These are phyloP conservation scores for Lagopus leucura DNA, from an alignment of 2,113 vertebrate species.

Conservation along the genomic window DNA sequence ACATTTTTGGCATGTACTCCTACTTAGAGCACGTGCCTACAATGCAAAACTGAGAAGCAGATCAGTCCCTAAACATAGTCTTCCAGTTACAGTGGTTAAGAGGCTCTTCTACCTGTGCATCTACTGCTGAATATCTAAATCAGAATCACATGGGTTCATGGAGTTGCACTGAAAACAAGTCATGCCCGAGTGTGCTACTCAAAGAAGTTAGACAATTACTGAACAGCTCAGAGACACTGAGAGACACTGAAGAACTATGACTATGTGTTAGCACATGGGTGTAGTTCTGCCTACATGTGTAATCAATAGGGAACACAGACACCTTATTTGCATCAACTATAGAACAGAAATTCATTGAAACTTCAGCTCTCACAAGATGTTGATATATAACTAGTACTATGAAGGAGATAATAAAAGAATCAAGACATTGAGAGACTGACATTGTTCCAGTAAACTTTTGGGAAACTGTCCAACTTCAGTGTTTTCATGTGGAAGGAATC, in stretches of 20 bases:
- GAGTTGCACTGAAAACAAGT: background rate
- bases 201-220: background rate
- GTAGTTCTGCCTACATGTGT: background rate
- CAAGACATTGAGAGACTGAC: background rate
- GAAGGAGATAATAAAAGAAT: background rate
- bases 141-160: background rate
- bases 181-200: background rate
- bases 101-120: background rate
- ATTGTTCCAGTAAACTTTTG: background rate
- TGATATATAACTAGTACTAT: background rate
- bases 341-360: background rate
- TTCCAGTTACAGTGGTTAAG: background rate
- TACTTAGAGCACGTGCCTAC: background rate
- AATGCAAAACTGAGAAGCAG: background rate
- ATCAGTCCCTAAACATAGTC: background rate
- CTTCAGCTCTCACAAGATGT: background rate
- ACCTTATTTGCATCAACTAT: background rate
- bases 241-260: background rate
- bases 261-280: rapidly evolving
- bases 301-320: background rate
- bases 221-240: background rate
- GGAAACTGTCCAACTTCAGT: background rate
- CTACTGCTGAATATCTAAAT: background rate
- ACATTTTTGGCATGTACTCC: background rate
- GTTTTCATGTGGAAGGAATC: background rate